Base-by-base conservation (phyloP, 2,888 invertebrate species). In the Aromia moschata region DNA sequence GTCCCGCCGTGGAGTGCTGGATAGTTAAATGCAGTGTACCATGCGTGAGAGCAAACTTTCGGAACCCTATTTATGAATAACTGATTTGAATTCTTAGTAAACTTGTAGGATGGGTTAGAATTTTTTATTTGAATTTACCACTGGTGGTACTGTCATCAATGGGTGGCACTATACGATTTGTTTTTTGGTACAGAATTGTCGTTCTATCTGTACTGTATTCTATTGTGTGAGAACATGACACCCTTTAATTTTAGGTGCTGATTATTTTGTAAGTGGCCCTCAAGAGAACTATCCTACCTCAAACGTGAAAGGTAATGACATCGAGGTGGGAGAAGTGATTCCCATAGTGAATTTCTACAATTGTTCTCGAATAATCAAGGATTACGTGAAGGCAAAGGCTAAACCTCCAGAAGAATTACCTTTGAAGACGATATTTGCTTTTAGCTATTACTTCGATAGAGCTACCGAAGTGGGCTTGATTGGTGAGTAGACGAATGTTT, bases 381-480 rank as follows among this genome's bases (percentile, higher is more conserved):
- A 84, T 59, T 86, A 87, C 72, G 84, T 88, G 4, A 79, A 81
- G 70, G 81, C 82, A 16, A 78, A 77, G 53, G 75, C 78, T 0
- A 75, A 74, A 56, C 79, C 79, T 1, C 76, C 79, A 37, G 76
- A 72, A 51, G 81, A 82, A 62, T 67, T 82, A 59, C 77, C 79
- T 2, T 66, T 74, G 25, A 80, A 81, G 60, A 70, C 86, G 20
- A 86, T 96, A 52, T 90, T 89, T 68, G 93, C 94, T 10, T 95
- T 98, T 82, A 95, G 96, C 74, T 98, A 96, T 80, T 98, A 94
- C 82, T 97, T 91, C 79, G 98, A 98, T 76, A 86, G 94, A 58
- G 95, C 96, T 2, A 88, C 90, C 0, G 96, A 96, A 78, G 90
- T 90, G 0, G 92, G 91, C 0, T 82, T 96, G 41, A 90, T 95